Evolutionary conservation across 2,797 vertebrate species (phyloP).

Genomic region (Pseudochirops corinnae): DNA sequence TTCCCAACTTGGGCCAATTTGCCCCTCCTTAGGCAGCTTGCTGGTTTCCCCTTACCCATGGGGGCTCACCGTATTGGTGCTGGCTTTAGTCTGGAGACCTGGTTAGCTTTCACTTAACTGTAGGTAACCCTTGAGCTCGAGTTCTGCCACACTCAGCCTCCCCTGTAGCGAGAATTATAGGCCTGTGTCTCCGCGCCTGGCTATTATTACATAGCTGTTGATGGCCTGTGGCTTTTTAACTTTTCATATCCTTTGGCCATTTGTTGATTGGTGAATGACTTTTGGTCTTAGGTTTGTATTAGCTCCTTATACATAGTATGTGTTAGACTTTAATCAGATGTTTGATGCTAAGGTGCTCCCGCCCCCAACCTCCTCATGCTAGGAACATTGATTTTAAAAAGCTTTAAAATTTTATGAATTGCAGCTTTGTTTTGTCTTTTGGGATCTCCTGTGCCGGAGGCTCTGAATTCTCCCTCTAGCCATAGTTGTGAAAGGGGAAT

Average conservation of each 20-base stretch:
- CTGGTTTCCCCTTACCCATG: background rate
- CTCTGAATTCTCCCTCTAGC: background rate
- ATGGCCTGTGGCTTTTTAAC: background rate
- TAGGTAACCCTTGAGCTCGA: background rate
- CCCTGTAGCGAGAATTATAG: background rate
- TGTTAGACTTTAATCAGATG: background rate
- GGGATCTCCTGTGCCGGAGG: background rate
- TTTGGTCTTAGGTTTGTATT: background rate
- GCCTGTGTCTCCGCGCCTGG: background rate
- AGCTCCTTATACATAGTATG: background rate
- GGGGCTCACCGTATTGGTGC: background rate
- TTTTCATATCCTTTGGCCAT: background rate
- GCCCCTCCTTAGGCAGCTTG: background rate
- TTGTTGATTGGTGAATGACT: background rate
- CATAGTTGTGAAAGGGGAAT: background rate
- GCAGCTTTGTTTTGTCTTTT: background rate
- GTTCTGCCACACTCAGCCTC: background rate
- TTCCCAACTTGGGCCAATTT: background rate
- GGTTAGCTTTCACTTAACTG: background rate
- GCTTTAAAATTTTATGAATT: background rate
- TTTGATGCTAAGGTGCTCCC: too few species aligned
- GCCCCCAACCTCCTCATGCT: background rate
- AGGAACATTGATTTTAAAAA: background rate
- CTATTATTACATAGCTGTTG: background rate
- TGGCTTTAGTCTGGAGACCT: too few species aligned